Base-by-base conservation (phyloP, 2,113 vertebrate species). In the Eleginops maclovinus region DNA sequence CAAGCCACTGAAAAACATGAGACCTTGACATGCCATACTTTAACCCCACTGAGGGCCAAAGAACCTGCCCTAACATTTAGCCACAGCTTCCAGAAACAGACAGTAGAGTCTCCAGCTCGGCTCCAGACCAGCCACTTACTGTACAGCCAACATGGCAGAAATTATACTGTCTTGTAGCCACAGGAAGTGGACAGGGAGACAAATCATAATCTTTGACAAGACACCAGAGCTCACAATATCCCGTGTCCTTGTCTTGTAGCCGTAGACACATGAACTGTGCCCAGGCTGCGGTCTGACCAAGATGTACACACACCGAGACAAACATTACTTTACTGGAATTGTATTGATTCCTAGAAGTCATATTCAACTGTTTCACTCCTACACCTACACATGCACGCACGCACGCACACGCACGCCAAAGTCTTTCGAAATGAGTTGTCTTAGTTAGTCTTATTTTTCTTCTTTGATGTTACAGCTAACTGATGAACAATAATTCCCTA, bases 81-180 rank as follows among this genome's bases (percentile, higher is more conserved):
- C 66, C 61, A 31, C 58, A 77, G 4, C 58, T 70, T 71, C 47
- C 65, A 79, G 58, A 82, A 59, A 67, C 73, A 58, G 82, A 78
- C 67, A 43, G 16, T 60, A 72, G 63, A 75, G 75, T 68, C 73
- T 81, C 83, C 83, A 75, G 74, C 78, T 46, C 41, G 72, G 50
- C 77, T 83, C 58, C 80, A 81, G 22, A 81, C 64, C 69, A 68
- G 46, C 81, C 76, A 84, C 73, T 90, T 87, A 84, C 66, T 84
- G 60, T 82, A 43, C 55, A 79, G 69, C 60, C 69, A 84, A 51
- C 61, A 72, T 76, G 58, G 77, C 63, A 66, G 60, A 90, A 85
- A 80, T 86, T 68, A 80, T 83, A 83, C 83, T 84, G 66, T 73
- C 51, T 78, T 49, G 12, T 51, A 65, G 70, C 71, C 70, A 70